A percentile compares a stretch with the other conserved stretches of the same genome.
phyloP scores from a whole-genome alignment of 2,113 vertebrate species.

The Steatornis caripensis region DNA sequence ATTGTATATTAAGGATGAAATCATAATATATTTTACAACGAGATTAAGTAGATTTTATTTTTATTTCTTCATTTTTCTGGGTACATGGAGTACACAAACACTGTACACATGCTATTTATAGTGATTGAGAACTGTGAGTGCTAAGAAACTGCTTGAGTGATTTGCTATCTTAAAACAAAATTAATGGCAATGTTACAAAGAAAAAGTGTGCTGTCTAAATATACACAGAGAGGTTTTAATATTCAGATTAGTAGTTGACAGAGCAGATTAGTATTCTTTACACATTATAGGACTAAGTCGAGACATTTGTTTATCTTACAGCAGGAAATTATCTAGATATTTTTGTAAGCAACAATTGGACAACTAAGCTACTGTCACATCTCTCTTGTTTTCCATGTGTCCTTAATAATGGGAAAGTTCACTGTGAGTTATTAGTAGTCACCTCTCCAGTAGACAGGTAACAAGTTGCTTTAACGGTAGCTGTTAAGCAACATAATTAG shows the following conservation, averaged over 20 bases:
- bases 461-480: not conserved
- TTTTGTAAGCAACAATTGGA: not conserved
- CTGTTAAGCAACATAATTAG: conserved; percentile 23
- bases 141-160: not conserved
- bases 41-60: not conserved
- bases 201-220: not conserved
- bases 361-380: not conserved
- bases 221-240: not conserved
- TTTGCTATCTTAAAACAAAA: not conserved
- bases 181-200: not conserved
- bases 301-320: not conserved
- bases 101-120: not conserved
- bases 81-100: not conserved
- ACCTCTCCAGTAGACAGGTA: not conserved
- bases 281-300: not conserved
- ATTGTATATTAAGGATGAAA: not conserved
- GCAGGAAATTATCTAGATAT: not conserved
- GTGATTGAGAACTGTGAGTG: not conserved
- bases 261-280: not conserved
- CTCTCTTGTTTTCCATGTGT: not conserved
- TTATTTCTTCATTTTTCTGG: not conserved
- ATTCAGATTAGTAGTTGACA: not conserved
- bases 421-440: not conserved
- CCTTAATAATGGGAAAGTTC: not conserved
- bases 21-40: not conserved